Evolutionary conservation across 2,113 vertebrate genomes (phyloP).

Genomic region (Muscicapa adusta): DNA sequence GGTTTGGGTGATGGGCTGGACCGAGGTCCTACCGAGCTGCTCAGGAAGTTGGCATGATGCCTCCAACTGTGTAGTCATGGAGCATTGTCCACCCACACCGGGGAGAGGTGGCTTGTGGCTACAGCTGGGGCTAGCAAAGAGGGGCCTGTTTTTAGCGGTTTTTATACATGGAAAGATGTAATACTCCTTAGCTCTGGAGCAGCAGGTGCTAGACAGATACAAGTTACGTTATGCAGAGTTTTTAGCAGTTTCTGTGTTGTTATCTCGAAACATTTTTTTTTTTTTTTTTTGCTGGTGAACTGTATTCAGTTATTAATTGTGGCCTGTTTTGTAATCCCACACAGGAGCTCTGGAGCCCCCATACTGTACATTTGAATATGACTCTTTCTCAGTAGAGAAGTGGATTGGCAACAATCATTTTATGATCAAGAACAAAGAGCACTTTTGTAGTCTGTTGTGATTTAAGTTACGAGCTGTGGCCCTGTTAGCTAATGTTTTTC

Average conservation of each 20-base stretch:
- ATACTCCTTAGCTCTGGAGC: too few relatives aligned
- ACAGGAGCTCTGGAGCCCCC: background rate
- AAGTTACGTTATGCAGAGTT: background rate
- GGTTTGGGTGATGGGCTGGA: background rate
- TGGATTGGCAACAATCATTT: background rate
- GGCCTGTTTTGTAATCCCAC: background rate
- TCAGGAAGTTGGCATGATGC: background rate
- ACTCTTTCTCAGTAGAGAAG: background rate
- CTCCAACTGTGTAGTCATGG: background rate
- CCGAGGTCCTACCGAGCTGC: background rate
- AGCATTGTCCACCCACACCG: background rate
- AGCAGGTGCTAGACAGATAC: background rate
- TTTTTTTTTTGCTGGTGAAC: background rate
- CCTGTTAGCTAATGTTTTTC: background rate
- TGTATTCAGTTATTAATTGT: background rate
- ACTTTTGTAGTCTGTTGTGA: background rate
- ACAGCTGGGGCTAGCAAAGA: background rate
- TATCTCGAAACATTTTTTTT: background rate
- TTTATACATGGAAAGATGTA: background rate
- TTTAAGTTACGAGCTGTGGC: conserved; percentile 8
- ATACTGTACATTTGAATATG: background rate
- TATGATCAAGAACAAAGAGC: background rate
- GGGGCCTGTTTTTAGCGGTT: background rate
- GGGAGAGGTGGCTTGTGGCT: background rate
- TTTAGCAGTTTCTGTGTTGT: background rate